Percentiles rank a stretch among this genome's conserved stretches.
Conservation (phyloP, 2,888 invertebrate genomes). For the Belgica antarctica region DNA sequence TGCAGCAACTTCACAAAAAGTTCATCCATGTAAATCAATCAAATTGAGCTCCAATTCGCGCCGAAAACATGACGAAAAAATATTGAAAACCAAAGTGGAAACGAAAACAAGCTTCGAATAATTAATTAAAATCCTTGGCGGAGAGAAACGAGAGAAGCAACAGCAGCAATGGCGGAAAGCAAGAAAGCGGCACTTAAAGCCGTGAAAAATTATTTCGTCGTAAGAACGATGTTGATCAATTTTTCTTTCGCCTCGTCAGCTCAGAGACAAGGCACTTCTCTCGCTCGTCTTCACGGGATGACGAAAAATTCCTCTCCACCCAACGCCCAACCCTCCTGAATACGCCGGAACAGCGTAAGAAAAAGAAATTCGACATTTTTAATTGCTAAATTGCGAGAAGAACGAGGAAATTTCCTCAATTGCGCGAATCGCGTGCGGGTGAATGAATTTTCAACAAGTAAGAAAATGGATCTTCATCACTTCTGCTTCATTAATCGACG, state of each 20-base stretch:
- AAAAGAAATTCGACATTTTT: conserved; percentile 30
- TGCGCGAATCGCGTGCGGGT: conserved; percentile 18
- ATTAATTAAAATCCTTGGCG: conserved; percentile 36
- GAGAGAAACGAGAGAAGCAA: background rate
- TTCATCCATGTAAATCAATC: conserved; percentile 29
- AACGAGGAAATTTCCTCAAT: conserved; percentile 12
- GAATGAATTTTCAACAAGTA: conserved; percentile 43
- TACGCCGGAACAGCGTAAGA: too few relatives aligned
- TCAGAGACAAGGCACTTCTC: background rate
- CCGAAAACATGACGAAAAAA: conserved; percentile 6
- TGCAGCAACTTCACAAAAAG: background rate
- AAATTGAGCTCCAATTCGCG: conserved; percentile 1
- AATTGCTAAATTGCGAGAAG: conserved; percentile 37
- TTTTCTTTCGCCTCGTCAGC: conserved; percentile 27
- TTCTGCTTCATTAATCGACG: conserved; percentile 41
- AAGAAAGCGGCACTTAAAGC: too few relatives aligned
- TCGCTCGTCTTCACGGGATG: too few relatives aligned
- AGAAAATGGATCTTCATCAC: conserved; percentile 41
- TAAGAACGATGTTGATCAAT: conserved; percentile 38
- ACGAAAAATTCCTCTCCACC: background rate
- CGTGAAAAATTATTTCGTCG: conserved; percentile 16
- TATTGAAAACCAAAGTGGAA: background rate
- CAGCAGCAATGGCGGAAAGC: background rate
- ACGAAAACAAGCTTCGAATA: conserved; percentile 19
- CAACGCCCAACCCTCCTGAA: background rate